These are phyloP conservation scores for Hormaphis cornu DNA, from an alignment of 1,140 invertebrate species.

Conservation along the genomic window DNA sequence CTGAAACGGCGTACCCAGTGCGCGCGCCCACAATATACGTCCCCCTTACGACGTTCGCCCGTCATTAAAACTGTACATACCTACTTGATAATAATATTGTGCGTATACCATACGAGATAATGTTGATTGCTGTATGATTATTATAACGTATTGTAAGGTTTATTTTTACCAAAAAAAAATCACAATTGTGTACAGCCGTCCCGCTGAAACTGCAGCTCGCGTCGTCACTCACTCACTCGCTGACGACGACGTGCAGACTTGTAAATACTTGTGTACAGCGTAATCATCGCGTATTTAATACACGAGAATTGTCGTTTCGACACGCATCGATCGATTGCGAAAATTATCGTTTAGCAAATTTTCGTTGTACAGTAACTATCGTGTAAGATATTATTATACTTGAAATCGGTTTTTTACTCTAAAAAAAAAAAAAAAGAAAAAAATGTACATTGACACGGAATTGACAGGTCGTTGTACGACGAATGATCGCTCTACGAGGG, in stretches of 20 bases:
- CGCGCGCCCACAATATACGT: neutral
- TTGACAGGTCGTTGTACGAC: neutral
- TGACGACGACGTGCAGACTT: neutral
- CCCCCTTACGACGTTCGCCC: neutral
- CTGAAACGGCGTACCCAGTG: neutral
- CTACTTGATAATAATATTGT: neutral
- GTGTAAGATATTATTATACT: neutral
- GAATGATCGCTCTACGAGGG: neutral
- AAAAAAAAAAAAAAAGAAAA: neutral
- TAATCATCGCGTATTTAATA: neutral
- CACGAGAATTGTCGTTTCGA: neutral
- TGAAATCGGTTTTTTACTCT: slow-evolving; percentile 10
- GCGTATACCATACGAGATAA: neutral
- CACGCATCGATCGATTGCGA: neutral
- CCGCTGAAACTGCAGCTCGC: neutral
- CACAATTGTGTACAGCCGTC: neutral
- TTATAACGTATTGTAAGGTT: neutral
- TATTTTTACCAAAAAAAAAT: slow-evolving; percentile 11
- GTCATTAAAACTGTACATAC: neutral
- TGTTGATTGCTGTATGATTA: neutral
- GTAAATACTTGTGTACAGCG: slow-evolving; percentile 4
- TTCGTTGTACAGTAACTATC: slow-evolving; percentile 15
- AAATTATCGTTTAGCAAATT: slow-evolving; percentile 4
- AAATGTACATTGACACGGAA: neutral
- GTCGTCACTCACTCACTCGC: neutral